Conservation (phyloP, 1,140 invertebrate species). For the Aculops lycopersici region DNA sequence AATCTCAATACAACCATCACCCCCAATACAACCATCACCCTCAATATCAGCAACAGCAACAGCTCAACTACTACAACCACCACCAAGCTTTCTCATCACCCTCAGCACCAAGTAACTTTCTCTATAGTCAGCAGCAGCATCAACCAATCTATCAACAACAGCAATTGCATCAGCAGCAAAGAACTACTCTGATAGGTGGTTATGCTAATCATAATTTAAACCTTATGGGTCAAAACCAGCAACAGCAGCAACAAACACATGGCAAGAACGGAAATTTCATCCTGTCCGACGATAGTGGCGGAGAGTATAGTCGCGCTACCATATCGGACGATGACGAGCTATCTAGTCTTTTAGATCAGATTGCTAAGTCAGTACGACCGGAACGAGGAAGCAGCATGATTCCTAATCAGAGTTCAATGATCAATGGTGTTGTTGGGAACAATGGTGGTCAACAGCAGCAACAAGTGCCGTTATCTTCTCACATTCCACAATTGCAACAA, state of each 20-base stretch:
- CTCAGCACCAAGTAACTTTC: neutral
- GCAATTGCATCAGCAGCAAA: neutral
- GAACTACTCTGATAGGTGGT: neutral
- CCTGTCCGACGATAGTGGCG: slow-evolving; percentile 5
- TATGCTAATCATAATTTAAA: neutral
- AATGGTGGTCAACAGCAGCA: no score
- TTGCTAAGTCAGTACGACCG: no score
- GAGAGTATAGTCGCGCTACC: slow-evolving; percentile 5
- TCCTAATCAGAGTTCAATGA: no score
- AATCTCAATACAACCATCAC: neutral
- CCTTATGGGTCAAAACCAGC: neutral
- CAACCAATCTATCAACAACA: neutral
- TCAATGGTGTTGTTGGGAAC: no score
- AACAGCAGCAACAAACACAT: neutral
- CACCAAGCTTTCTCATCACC: no score
- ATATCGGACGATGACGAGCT: slow-evolving; percentile 7
- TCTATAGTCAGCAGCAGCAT: neutral
- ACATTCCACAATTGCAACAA: no score
- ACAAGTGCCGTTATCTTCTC: no score
- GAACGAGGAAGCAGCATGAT: no score
- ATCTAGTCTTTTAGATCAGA: slow-evolving; percentile 5
- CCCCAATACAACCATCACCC: neutral
- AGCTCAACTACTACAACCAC: no score
- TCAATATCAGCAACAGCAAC: neutral
- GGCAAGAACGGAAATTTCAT: neutral